Percentiles rank a stretch among this genome's conserved stretches.
Conservation (phyloP, 1,140 invertebrate genomes). For the Trichonephila clavipes region DNA sequence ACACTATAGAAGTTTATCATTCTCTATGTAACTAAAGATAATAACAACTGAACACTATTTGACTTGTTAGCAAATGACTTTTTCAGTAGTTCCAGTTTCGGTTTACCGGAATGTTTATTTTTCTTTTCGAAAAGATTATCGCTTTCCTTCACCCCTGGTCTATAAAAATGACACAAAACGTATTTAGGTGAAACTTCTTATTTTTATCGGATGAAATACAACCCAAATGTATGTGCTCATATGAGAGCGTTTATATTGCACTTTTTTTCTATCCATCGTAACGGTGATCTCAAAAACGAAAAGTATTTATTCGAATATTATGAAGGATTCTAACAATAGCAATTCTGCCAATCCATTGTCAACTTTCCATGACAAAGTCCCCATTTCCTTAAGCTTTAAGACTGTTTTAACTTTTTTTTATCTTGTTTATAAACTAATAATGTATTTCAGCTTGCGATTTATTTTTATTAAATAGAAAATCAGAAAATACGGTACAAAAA, state of each 20-base stretch:
- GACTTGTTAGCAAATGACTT: slow-evolving; percentile 34
- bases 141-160: neutral
- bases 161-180: neutral
- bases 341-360: too few relatives aligned
- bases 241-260: neutral
- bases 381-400: too few relatives aligned
- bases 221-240: neutral
- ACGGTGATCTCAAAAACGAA: neutral
- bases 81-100: neutral
- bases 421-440: too few relatives aligned
- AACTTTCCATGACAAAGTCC: too few relatives aligned
- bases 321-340: too few relatives aligned
- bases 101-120: slow-evolving; percentile 16
- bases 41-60: slow-evolving; percentile 20
- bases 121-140: neutral
- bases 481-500: too few relatives aligned
- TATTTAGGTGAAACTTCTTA: neutral
- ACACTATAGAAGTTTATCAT: slow-evolving; percentile 7
- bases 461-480: too few relatives aligned
- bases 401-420: too few relatives aligned
- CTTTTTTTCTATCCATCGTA: neutral
- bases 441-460: too few relatives aligned
- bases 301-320: neutral
- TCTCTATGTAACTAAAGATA: slow-evolving; percentile 8
- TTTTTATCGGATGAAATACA: neutral